Conservation (phyloP, 2,113 vertebrate species). For the Lynx canadensis region DNA sequence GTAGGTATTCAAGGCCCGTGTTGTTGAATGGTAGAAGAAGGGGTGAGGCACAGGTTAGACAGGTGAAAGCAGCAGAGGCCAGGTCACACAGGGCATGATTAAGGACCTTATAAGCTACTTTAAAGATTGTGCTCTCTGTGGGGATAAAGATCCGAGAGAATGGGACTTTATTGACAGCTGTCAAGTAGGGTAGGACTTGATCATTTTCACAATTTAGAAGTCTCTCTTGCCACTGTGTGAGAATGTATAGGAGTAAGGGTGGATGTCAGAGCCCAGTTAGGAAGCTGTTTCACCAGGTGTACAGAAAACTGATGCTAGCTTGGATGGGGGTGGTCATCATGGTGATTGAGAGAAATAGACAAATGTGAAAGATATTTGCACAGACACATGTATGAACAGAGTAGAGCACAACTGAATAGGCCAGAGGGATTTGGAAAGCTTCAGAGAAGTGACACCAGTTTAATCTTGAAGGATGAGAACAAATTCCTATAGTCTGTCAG, state of each 20-base stretch:
- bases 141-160: background rate
- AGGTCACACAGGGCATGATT: background rate
- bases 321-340: background rate
- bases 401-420: background rate
- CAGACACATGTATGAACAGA: background rate
- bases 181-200: background rate
- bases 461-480: constrained; percentile 17
- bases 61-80: background rate
- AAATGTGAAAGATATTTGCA: background rate
- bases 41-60: background rate
- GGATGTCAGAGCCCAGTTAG: background rate
- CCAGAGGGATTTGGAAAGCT: background rate
- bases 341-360: background rate
- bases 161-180: background rate
- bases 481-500: background rate
- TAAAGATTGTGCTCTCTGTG: background rate
- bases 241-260: background rate
- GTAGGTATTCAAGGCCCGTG: background rate
- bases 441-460: background rate
- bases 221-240: background rate
- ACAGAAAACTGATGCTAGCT: background rate
- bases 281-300: background rate
- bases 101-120: background rate
- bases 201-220: background rate
- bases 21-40: background rate